These are phyloP conservation scores for Sericinus montela DNA, from an alignment of 2,888 invertebrate genomes.

Conservation along the genomic window DNA sequence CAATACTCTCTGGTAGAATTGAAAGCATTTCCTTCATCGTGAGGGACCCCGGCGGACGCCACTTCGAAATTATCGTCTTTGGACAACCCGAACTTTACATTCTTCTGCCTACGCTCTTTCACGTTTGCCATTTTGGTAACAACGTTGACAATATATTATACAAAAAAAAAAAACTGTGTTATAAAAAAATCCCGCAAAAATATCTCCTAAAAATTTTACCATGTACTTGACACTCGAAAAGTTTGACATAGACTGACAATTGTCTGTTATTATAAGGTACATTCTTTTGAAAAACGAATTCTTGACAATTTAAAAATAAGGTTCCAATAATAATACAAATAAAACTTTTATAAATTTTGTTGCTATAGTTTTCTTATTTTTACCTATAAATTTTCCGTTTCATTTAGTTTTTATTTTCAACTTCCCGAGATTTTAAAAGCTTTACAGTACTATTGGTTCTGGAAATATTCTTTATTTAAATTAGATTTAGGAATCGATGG, in stretches of 20 bases:
- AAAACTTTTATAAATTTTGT: too few relatives aligned
- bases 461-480: too few relatives aligned
- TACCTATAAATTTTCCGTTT: too few relatives aligned
- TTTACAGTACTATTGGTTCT: too few relatives aligned
- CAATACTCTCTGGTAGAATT: conserved; percentile 58
- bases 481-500: too few relatives aligned
- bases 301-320: too few relatives aligned
- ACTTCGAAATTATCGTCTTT: conserved; percentile 56
- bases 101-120: conserved; percentile 53
- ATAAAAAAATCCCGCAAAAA: conserved; percentile 29
- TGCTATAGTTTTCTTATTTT: too few relatives aligned
- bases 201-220: conserved; percentile 40
- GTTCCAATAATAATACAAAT: too few relatives aligned
- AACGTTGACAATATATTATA: conserved; percentile 8
- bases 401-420: too few relatives aligned
- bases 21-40: conserved; percentile 51
- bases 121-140: conserved; percentile 35
- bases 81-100: conserved; percentile 57
- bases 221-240: conserved; percentile 29
- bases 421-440: too few relatives aligned
- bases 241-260: conserved; percentile 21
- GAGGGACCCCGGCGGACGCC: conserved; percentile 29
- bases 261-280: too few relatives aligned
- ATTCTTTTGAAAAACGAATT: too few relatives aligned
- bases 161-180: conserved; percentile 14